Evolutionary conservation across 2,888 invertebrate species (phyloP).

Genomic region (Agrypnus murinus): DNA sequence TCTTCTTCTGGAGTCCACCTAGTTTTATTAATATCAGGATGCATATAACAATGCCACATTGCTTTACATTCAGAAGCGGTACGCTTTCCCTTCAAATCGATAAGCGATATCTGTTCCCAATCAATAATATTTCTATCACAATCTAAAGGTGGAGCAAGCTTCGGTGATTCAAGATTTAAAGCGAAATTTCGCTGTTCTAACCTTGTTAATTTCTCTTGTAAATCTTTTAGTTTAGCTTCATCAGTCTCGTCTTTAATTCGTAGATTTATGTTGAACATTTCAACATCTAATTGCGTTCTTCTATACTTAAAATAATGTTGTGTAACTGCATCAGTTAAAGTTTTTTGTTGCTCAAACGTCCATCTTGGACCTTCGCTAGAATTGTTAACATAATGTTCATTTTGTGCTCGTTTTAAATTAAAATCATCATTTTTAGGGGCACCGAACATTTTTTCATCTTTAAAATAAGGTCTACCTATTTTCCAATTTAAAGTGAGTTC

Average conservation of each 20-base stretch:
- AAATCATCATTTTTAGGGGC: slow-evolving; percentile 77
- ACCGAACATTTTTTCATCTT: slow-evolving; percentile 74
- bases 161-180: slow-evolving; percentile 22
- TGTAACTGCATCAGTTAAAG: slow-evolving; percentile 71
- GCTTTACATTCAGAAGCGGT: slow-evolving; percentile 78
- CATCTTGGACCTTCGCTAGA: slow-evolving; percentile 64
- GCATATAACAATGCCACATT: slow-evolving; percentile 82
- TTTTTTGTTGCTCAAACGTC: slow-evolving; percentile 76
- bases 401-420: slow-evolving; percentile 63
- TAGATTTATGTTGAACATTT: slow-evolving; percentile 47
- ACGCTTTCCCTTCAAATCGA: slow-evolving; percentile 71
- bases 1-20: slow-evolving; percentile 75
- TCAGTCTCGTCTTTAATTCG: background rate
- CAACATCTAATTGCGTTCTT: slow-evolving; percentile 63
- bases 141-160: slow-evolving; percentile 58
- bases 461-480: slow-evolving; percentile 79
- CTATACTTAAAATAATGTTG: slow-evolving; percentile 62
- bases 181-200: slow-evolving; percentile 49
- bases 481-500: slow-evolving; percentile 50
- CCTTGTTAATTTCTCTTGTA: slow-evolving; percentile 63
- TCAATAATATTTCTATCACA: slow-evolving; percentile 73
- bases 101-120: slow-evolving; percentile 75
- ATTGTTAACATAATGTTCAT: slow-evolving; percentile 63
- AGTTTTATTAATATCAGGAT: slow-evolving; percentile 79
- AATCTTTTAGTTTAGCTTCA: background rate